A percentile compares a stretch with the other conserved stretches of the same genome.
phyloP scores from a whole-genome alignment of 2,888 invertebrate genomes.

The Dicycla oo region DNA sequence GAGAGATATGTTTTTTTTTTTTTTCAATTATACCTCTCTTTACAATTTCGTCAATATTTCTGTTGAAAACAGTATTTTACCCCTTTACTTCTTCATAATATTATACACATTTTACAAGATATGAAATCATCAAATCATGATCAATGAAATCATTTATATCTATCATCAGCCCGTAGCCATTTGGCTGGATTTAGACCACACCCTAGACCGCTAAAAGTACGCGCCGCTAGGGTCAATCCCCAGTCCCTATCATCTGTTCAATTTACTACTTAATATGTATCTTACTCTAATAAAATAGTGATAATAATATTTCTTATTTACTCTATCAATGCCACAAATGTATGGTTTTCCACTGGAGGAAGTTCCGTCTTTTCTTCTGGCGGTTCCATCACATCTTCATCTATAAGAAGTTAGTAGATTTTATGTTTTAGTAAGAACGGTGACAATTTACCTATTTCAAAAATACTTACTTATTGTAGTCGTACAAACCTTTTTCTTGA shows the following conservation, averaged over 20 bases:
- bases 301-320: constrained; percentile 20
- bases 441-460: background rate
- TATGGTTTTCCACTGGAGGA: constrained; percentile 27
- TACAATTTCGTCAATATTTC: background rate
- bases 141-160: background rate
- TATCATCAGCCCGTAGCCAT: no score
- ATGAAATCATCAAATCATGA: no score
- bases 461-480: no score
- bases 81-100: background rate
- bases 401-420: background rate
- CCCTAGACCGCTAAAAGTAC: background rate
- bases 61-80: background rate
- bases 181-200: background rate
- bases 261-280: background rate
- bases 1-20: no score
- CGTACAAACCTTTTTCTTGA: constrained; percentile 22
- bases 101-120: background rate
- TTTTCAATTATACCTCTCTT: no score
- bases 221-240: no score
- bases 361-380: constrained; percentile 7
- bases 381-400: background rate
- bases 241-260: background rate
- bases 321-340: constrained; percentile 59
- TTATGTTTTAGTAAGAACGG: background rate
- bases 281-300: background rate